phyloP scores from a whole-genome alignment of 1,140 invertebrate species.

The Orius laevigatus region DNA sequence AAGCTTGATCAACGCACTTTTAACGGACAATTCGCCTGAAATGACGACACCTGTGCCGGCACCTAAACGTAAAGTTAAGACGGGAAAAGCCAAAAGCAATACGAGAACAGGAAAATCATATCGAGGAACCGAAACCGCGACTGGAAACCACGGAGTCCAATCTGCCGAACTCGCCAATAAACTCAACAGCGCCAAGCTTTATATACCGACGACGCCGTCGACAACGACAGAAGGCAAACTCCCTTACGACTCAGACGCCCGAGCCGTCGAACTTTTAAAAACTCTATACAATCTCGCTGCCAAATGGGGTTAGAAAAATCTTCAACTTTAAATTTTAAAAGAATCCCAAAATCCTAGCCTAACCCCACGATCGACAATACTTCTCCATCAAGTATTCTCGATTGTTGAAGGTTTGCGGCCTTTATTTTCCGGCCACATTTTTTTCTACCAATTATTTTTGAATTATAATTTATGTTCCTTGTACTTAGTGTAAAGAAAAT shows the following conservation, averaged over 20 bases:
- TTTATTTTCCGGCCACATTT: too few species aligned
- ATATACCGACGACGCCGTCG: constrained; percentile 18
- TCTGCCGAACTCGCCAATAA: constrained; percentile 14
- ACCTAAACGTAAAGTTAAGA: constrained; percentile 8
- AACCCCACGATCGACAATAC: constrained; percentile 13
- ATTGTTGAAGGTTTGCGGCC: constrained; percentile 11
- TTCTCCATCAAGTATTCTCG: constrained; percentile 14
- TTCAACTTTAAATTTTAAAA: background rate
- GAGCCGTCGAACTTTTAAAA: constrained; percentile 61
- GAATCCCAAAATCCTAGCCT: background rate
- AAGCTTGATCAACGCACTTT: constrained; percentile 44
- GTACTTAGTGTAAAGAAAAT: too few species aligned
- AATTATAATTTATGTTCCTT: too few species aligned
- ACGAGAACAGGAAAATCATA: constrained; percentile 19
- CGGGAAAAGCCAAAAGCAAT: constrained; percentile 16
- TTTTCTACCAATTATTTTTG: too few species aligned
- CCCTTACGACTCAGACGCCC: constrained; percentile 38
- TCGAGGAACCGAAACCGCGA: constrained; percentile 14
- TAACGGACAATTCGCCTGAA: constrained; percentile 26
- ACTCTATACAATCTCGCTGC: constrained; percentile 67
- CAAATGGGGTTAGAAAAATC: constrained; percentile 39
- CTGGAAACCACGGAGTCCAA: constrained; percentile 19
- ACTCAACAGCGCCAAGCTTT: constrained; percentile 14
- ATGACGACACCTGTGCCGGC: constrained; percentile 19
- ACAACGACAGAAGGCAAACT: constrained; percentile 13